Evolutionary conservation across 2,888 invertebrate species (phyloP).

Genomic region (Tribolium freemani): DNA sequence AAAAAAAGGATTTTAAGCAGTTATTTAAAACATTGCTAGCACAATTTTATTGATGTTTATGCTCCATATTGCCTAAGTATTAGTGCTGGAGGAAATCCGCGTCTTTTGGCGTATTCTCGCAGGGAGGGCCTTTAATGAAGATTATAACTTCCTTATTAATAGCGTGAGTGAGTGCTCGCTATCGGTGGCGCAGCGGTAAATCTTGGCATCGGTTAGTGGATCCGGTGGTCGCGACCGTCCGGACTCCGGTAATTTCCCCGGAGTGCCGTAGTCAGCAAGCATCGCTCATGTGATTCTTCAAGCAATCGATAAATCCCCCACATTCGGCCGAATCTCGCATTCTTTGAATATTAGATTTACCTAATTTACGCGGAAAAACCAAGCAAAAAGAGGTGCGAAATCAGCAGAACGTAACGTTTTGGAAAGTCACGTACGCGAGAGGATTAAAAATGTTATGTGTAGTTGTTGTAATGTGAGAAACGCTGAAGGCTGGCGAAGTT

Average conservation of each 20-base stretch:
- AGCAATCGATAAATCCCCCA: conserved; percentile 54
- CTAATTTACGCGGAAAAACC: conserved; percentile 9
- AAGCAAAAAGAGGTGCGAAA: neutral
- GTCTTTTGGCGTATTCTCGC: neutral
- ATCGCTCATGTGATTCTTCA: conserved; percentile 57
- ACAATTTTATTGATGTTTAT: too few species aligned
- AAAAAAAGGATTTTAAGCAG: too few species aligned
- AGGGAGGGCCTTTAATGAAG: conserved; percentile 47
- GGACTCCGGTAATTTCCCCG: conserved; percentile 61
- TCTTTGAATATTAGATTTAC: conserved; percentile 20
- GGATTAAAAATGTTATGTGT: neutral
- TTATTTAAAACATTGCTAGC: too few species aligned
- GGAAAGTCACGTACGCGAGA: neutral
- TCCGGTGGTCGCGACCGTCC: conserved; percentile 54
- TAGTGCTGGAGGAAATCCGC: too few species aligned
- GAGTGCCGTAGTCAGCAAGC: conserved; percentile 61
- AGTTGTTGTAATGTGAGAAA: neutral
- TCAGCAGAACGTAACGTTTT: neutral
- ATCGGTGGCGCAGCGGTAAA: conserved; percentile 56
- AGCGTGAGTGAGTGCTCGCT: conserved; percentile 51
- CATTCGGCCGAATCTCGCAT: conserved; percentile 28
- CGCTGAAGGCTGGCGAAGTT: neutral
- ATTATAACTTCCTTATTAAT: conserved; percentile 56
- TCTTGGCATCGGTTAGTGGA: conserved; percentile 55
- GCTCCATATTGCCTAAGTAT: too few species aligned